Percentiles rank a stretch among this genome's conserved stretches.
phyloP scores from a whole-genome alignment of 2,113 vertebrate species.

The Eonycteris spelaea region DNA sequence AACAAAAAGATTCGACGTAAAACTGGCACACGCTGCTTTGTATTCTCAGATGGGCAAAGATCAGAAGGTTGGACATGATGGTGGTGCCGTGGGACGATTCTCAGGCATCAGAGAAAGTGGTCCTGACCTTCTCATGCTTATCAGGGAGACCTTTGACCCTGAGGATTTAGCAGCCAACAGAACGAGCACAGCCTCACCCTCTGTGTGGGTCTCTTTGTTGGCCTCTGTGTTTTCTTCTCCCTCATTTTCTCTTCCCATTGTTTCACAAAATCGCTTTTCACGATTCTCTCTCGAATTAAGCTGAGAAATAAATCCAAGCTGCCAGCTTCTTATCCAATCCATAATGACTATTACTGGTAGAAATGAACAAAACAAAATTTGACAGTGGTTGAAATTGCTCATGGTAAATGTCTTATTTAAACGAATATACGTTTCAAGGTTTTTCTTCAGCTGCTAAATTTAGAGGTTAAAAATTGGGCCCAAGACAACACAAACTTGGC shows the following conservation, averaged over 20 bases:
- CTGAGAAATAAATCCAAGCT: neutral
- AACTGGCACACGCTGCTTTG: neutral
- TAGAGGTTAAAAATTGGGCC: neutral
- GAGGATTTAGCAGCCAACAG: neutral
- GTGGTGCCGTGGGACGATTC: neutral
- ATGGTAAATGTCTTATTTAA: neutral
- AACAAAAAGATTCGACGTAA: neutral
- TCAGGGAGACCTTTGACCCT: neutral
- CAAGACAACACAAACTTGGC: neutral
- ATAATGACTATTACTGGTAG: neutral
- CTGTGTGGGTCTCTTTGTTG: neutral
- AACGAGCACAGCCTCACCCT: neutral
- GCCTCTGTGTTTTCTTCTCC: neutral
- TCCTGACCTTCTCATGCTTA: neutral
- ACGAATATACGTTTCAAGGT: neutral
- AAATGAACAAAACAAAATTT: neutral
- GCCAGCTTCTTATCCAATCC: neutral
- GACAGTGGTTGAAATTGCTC: neutral
- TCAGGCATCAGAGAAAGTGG: neutral
- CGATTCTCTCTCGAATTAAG: neutral
- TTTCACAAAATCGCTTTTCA: neutral
- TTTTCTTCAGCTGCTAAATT: neutral
- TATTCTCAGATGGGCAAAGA: neutral
- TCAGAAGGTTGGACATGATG: rapidly evolving
- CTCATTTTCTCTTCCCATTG: neutral